Percentiles rank a stretch among this genome's conserved stretches.
phyloP scores from a whole-genome alignment of 2,113 vertebrate species.

The Anthoscopus minutus region DNA sequence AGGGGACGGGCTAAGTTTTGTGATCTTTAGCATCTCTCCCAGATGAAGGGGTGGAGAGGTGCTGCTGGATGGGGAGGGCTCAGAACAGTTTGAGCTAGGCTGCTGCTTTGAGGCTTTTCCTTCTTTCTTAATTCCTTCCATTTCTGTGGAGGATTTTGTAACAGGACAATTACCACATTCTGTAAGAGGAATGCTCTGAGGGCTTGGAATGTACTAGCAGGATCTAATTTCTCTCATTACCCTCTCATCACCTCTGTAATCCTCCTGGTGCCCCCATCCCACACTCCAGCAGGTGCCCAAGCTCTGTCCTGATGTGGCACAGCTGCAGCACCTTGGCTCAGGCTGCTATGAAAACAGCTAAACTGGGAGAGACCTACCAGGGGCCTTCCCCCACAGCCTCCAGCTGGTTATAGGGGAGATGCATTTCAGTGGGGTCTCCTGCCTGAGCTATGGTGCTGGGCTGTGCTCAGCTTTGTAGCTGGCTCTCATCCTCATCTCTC shows the following conservation, averaged over 20 bases:
- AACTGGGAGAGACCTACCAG: accelerated
- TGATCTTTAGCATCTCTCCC: not conserved
- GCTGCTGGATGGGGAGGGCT: not conserved
- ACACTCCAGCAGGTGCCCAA: not conserved
- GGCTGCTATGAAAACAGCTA: not conserved
- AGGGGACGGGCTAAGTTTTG: not conserved
- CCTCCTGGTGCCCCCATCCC: not conserved
- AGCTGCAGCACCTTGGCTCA: not conserved
- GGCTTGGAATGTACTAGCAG: not conserved
- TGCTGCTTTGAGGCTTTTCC: not conserved
- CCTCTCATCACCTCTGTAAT: not conserved
- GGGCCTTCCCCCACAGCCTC: accelerated
- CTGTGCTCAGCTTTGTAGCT: not conserved
- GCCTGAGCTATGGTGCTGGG: not conserved
- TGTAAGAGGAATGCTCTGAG: not conserved
- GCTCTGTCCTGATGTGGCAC: not conserved
- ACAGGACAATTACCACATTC: not conserved
- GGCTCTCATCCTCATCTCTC: not conserved
- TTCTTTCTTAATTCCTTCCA: not conserved
- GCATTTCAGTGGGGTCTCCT: no score
- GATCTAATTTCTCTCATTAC: not conserved
- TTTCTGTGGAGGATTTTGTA: not conserved
- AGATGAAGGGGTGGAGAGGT: not conserved
- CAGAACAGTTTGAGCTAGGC: not conserved
- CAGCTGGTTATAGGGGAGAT: accelerated